These are phyloP conservation scores for Muntiacus muntjak DNA, from an alignment of 2,113 vertebrate species.

Conservation along the genomic window DNA sequence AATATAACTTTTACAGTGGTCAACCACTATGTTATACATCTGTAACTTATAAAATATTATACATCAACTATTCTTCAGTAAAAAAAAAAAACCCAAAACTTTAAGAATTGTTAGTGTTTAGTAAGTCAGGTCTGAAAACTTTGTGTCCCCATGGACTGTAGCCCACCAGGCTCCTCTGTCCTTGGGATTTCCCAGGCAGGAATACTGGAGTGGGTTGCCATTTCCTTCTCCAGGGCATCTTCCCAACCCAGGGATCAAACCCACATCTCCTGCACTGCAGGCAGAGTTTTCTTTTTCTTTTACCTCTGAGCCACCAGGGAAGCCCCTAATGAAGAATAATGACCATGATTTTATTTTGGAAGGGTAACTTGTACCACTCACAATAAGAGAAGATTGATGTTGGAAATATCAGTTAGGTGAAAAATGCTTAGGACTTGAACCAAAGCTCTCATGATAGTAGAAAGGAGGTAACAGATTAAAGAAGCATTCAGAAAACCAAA, in stretches of 20 bases:
- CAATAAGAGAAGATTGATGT: not conserved
- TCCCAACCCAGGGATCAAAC: not conserved
- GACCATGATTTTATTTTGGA: not conserved
- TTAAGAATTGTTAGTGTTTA: not conserved
- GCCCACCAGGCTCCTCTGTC: not conserved
- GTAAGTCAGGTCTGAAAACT: not conserved
- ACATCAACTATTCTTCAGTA: not conserved
- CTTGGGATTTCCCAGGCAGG: not conserved
- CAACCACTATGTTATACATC: not conserved
- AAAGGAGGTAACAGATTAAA: not conserved
- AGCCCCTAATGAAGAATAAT: not conserved
- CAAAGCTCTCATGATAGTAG: not conserved
- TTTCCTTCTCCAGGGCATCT: not conserved
- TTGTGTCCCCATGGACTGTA: not conserved
- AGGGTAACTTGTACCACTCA: not conserved
- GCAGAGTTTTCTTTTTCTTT: not conserved
- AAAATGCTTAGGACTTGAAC: not conserved
- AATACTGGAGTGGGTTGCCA: not conserved
- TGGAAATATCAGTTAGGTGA: not conserved
- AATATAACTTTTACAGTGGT: not conserved
- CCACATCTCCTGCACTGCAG: not conserved
- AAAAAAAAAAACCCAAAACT: not conserved
- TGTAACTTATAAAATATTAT: not conserved
- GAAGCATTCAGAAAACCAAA: not conserved
- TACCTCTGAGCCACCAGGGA: not conserved